Conservation (phyloP, 2,113 vertebrate genomes). For the Chloropsis hardwickii region DNA sequence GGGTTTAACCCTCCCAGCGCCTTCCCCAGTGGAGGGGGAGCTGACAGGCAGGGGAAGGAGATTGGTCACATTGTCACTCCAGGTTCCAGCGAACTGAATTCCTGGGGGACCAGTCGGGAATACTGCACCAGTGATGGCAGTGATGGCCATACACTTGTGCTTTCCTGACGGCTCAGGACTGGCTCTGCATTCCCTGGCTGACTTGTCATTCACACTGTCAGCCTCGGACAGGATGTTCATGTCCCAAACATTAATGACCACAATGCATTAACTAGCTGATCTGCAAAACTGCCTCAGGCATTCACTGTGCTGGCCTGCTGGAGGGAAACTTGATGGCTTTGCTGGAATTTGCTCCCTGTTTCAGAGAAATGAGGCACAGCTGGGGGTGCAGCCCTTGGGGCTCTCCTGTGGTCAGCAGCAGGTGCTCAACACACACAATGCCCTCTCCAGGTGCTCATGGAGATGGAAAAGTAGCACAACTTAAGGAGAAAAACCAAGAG, state of each 20-base stretch:
- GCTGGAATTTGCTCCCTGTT: background rate
- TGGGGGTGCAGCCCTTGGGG: background rate
- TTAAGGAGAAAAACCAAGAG: background rate
- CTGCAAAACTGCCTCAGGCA: background rate
- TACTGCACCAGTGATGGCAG: background rate
- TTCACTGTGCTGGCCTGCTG: background rate
- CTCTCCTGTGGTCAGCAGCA: background rate
- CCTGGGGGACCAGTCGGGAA: background rate
- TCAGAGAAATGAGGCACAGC: background rate
- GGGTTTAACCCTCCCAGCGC: accelerated
- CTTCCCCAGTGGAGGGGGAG: background rate
- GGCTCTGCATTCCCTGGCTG: background rate
- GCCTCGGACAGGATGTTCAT: accelerated
- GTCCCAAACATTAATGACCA: background rate
- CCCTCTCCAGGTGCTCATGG: background rate
- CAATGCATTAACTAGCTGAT: background rate
- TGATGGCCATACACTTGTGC: accelerated
- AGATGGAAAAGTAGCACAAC: background rate
- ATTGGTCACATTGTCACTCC: background rate
- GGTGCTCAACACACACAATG: accelerated
- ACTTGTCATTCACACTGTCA: background rate
- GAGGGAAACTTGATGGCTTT: background rate
- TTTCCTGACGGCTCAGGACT: accelerated
- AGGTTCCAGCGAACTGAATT: background rate
- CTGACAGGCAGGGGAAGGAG: background rate